Conservation (phyloP, 2,113 vertebrate species). For the Platichthys flesus region DNA sequence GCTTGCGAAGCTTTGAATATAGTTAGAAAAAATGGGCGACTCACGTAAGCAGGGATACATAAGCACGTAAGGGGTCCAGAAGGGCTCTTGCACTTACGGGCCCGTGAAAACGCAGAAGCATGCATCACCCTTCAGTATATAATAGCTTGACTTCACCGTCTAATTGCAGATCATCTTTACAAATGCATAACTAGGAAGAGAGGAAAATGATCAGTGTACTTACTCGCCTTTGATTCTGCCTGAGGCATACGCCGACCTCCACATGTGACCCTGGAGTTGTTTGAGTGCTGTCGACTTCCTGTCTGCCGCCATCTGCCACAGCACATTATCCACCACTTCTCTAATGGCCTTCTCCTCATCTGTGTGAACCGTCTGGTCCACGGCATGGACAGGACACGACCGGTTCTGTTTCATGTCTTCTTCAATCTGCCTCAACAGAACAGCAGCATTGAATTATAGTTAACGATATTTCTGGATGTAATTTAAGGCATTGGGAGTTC, state of each 20-base stretch:
- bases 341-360: slow-evolving; percentile 89
- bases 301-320: slow-evolving; percentile 96
- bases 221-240: slow-evolving; percentile 95
- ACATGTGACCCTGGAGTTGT: slow-evolving; percentile 97
- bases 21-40: too few species aligned
- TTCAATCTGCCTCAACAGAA: slow-evolving; percentile 83
- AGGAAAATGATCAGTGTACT: slow-evolving; percentile 75
- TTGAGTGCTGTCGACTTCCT: slow-evolving; percentile 96
- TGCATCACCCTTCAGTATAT: neutral
- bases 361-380: slow-evolving; percentile 84
- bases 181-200: neutral
- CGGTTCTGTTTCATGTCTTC: slow-evolving; percentile 90
- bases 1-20: too few species aligned
- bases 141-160: too few species aligned
- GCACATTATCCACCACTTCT: slow-evolving; percentile 90
- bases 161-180: neutral
- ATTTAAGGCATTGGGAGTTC: too few species aligned
- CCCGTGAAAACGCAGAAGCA: too few species aligned
- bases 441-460: neutral
- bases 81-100: too few species aligned
- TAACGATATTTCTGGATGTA: neutral
- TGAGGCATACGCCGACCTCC: slow-evolving; percentile 88
- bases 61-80: too few species aligned
- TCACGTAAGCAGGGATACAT: too few species aligned
- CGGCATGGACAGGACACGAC: slow-evolving; percentile 86